Evolutionary conservation across 2,888 invertebrate genomes (phyloP).

Genomic region (Augochlorella aurata): DNA sequence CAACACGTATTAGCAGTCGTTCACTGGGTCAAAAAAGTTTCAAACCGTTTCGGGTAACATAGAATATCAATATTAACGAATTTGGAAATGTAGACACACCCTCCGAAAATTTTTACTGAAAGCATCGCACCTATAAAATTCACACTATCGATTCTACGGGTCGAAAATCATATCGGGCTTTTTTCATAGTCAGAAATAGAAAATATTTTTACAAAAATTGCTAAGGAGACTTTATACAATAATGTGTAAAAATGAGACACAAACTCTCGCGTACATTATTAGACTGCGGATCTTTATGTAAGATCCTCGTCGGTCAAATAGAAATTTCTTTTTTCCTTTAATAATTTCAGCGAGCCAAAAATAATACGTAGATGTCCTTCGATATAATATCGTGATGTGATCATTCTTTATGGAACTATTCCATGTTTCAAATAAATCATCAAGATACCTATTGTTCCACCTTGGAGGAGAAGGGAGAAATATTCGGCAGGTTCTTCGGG

Average conservation of each 20-base stretch:
- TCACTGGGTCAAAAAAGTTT: neutral
- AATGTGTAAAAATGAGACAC: neutral
- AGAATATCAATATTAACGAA: neutral
- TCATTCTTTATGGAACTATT: no score
- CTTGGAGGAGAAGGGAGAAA: no score
- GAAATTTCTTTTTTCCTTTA: no score
- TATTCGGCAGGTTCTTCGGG: neutral
- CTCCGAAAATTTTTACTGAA: neutral
- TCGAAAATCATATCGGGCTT: no score
- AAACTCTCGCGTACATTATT: neutral
- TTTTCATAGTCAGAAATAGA: no score
- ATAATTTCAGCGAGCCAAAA: no score
- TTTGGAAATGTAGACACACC: neutral
- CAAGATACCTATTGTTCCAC: neutral
- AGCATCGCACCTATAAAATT: no score
- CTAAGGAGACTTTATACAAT: neutral
- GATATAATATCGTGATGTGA: no score
- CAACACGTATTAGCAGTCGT: neutral
- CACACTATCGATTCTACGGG: no score
- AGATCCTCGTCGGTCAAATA: no score
- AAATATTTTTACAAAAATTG: neutral
- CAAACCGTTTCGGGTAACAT: neutral
- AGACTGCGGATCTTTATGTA: no score
- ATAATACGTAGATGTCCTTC: no score
- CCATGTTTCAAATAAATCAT: neutral